Evolutionary conservation across 2,797 vertebrate genomes (phyloP).

Genomic region (Muscicapa comitata): DNA sequence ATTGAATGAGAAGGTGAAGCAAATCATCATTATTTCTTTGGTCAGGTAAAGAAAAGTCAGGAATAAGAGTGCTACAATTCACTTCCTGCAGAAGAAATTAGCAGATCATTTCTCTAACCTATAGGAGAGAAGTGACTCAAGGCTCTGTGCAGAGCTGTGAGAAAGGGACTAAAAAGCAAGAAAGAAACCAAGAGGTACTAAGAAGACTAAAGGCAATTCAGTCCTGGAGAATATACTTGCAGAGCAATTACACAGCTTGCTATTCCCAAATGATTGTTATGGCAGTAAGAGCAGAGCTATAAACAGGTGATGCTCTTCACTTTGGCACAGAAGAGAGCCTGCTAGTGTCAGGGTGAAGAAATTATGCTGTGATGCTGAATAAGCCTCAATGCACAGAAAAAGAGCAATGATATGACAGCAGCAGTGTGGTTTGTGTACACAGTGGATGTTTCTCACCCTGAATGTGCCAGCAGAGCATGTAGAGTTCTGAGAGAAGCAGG

Average conservation of each 20-base stretch:
- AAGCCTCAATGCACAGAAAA: neutral
- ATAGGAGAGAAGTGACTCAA: neutral
- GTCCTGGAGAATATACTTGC: neutral
- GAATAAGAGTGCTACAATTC: neutral
- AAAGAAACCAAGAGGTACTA: neutral
- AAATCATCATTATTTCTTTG: neutral
- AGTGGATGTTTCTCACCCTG: neutral
- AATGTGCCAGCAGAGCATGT: neutral
- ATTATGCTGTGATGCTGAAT: neutral
- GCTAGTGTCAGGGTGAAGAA: neutral
- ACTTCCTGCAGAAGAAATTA: neutral
- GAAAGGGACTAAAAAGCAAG: neutral
- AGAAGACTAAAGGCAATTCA: neutral
- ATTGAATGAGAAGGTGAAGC: neutral
- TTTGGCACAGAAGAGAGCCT: neutral
- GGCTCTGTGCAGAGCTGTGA: neutral
- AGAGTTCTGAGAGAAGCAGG: constrained; percentile 9
- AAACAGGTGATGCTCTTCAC: neutral
- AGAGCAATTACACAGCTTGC: neutral
- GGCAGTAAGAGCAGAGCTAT: neutral
- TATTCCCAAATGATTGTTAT: neutral
- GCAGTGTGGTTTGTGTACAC: neutral
- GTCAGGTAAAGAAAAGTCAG: neutral
- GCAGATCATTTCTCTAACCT: neutral
- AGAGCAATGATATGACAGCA: neutral